A percentile compares a stretch with the other conserved stretches of the same genome.
Conservation (phyloP, 2,113 vertebrate genomes). For the Oreochromis tanganicae region DNA sequence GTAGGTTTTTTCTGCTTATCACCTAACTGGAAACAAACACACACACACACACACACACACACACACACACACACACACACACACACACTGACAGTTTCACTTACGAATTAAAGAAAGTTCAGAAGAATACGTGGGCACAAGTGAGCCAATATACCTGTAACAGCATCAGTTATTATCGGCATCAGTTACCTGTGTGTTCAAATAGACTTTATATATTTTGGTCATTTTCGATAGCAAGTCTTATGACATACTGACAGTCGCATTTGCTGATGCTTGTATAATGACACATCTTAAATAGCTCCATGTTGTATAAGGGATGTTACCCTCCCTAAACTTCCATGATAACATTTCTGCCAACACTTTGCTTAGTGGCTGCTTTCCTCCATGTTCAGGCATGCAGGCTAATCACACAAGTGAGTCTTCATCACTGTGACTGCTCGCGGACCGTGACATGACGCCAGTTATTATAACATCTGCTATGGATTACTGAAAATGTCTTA, state of each 20-base stretch:
- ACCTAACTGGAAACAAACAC: not conserved
- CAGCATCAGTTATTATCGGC: not conserved
- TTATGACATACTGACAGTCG: not conserved
- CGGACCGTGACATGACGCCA: constrained; percentile 14
- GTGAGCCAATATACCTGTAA: not conserved
- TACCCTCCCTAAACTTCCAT: not conserved
- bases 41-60: not conserved
- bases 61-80: not conserved
- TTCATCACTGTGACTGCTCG: not conserved
- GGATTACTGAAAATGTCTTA: constrained; percentile 31
- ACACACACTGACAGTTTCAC: not conserved
- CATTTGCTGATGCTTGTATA: constrained; percentile 6
- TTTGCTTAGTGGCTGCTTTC: not conserved
- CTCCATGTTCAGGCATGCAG: not conserved
- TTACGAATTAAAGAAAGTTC: not conserved
- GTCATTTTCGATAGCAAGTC: not conserved
- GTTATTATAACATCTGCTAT: constrained; percentile 41
- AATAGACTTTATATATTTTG: not conserved
- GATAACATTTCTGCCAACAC: constrained; percentile 5
- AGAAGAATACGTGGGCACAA: not conserved
- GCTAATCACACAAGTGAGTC: constrained; percentile 26
- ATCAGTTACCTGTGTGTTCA: not conserved
- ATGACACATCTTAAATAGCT: not conserved
- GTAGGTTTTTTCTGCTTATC: not conserved
- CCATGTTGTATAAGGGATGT: not conserved